Evolutionary conservation across 2,888 invertebrate species (phyloP).

Genomic region (Willowsia nigromaculata): DNA sequence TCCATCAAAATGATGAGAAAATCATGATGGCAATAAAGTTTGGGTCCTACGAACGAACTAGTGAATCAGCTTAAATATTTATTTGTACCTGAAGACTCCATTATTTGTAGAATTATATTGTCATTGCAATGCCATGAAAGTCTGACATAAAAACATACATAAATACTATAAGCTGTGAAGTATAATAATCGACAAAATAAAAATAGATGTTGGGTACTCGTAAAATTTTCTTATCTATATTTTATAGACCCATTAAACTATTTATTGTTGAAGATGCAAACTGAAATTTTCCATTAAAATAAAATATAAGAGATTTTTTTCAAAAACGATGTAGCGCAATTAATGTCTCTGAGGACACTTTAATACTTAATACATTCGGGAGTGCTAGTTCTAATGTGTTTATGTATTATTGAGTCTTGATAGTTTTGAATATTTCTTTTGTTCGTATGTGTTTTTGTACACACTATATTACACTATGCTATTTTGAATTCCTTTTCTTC

Average conservation of each 20-base stretch:
- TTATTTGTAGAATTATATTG: neutral
- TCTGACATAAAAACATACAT: neutral
- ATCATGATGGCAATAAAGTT: neutral
- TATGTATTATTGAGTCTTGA: neutral
- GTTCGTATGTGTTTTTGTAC: no score
- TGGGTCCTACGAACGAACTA: neutral
- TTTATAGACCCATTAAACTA: neutral
- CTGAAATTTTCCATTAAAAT: conserved; percentile 5
- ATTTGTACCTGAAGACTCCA: neutral
- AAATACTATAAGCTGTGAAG: no score
- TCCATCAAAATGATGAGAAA: neutral
- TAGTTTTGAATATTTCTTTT: neutral
- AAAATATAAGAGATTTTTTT: neutral
- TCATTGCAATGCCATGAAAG: neutral
- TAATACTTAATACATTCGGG: neutral
- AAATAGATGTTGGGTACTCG: no score
- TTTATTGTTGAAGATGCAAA: neutral
- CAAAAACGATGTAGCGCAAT: neutral
- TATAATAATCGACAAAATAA: no score
- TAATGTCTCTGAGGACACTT: neutral
- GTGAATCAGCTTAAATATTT: neutral
- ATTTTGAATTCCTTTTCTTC: neutral
- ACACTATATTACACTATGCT: no score
- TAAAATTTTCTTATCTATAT: no score
- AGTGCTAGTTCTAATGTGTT: neutral